Evolutionary conservation across 2,113 vertebrate species (phyloP), one percentile per base, ranked within the genome.

Genomic region (Pyxicephalus adspersus): DNA sequence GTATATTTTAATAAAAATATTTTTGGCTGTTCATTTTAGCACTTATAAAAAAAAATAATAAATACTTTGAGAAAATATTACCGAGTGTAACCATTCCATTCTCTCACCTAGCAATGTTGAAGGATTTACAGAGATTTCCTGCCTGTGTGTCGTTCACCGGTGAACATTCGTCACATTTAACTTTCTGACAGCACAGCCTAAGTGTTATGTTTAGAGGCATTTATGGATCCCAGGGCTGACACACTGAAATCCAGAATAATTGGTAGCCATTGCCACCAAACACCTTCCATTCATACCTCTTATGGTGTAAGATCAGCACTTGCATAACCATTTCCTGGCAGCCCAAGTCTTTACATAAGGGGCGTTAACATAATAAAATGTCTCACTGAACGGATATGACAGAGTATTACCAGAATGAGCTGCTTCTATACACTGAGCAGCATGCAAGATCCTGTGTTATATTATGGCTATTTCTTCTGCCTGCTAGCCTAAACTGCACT

Each of bases 201-300:
- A 72, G 45, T 64, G 57, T 70, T 58, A 80, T 72, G 65, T 68
- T 80, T 80, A 60, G 55, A 80, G 31, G 34, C 77, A 60, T 80
- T 80, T 80, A 80, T 80, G 54, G 55, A 75, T 75, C 55, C 55
- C 55, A 23, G 23, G 72, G 66, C 55, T 72, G 77, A 80, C 77
- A 80, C n/a, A 79, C 57, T 63, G 50, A 63, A 80, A 72, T 51
- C 66, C 77, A 19, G 57, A 80, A 72, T 80, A 63, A 80, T 72
- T 80, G 66, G 77, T 50, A 38, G 20, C 60, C 45, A 25, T 26
- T 63, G 38, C 66, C 45, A 11, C 65, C 61, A 71, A 70, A 71
- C 54, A 45, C 72, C 38, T 64, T 72, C 64, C 22, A 58, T 68
- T 60, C 29, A 79, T 55, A 57, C 55, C 9, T 79, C 67, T 63